phyloP scores from a whole-genome alignment of 2,888 invertebrate genomes.

The Parascotia fuliginaria region DNA sequence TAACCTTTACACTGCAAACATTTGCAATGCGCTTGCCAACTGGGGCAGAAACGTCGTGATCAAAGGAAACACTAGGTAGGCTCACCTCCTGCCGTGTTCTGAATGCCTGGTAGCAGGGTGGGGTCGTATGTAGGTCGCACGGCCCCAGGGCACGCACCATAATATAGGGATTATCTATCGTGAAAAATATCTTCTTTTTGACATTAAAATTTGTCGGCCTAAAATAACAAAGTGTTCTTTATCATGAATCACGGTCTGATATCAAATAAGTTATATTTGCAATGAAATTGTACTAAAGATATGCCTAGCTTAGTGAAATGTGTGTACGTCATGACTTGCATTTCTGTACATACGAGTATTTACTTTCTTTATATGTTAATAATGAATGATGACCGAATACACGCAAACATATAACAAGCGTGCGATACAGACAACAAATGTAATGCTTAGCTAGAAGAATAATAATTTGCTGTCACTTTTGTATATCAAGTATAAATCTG shows the following conservation, averaged over 20 bases:
- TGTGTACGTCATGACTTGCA: too few species aligned
- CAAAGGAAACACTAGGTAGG: slow-evolving; percentile 61
- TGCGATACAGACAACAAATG: too few species aligned
- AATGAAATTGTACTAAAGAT: not conserved
- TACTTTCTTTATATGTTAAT: too few species aligned
- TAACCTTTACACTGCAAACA: slow-evolving; percentile 50
- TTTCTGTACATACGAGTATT: too few species aligned
- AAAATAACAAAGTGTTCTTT: slow-evolving; percentile 15
- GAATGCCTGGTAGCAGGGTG: slow-evolving; percentile 57
- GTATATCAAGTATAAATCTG: too few species aligned
- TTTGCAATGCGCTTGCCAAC: slow-evolving; percentile 57
- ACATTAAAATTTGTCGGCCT: slow-evolving; percentile 6
- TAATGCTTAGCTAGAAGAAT: too few species aligned
- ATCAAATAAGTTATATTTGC: not conserved
- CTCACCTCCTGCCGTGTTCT: slow-evolving; percentile 60
- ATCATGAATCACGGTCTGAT: not conserved
- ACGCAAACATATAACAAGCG: too few species aligned
- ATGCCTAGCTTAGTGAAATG: too few species aligned
- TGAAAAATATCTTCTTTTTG: slow-evolving; percentile 29
- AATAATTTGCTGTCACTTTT: too few species aligned
- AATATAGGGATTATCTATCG: slow-evolving; percentile 33
- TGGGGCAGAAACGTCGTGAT: slow-evolving; percentile 65
- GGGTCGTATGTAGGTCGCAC: slow-evolving; percentile 54
- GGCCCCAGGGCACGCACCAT: slow-evolving; percentile 44
- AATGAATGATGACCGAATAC: too few species aligned